These are phyloP conservation scores for Plutella xylostella DNA, from an alignment of 2,888 invertebrate species.

Conservation along the genomic window DNA sequence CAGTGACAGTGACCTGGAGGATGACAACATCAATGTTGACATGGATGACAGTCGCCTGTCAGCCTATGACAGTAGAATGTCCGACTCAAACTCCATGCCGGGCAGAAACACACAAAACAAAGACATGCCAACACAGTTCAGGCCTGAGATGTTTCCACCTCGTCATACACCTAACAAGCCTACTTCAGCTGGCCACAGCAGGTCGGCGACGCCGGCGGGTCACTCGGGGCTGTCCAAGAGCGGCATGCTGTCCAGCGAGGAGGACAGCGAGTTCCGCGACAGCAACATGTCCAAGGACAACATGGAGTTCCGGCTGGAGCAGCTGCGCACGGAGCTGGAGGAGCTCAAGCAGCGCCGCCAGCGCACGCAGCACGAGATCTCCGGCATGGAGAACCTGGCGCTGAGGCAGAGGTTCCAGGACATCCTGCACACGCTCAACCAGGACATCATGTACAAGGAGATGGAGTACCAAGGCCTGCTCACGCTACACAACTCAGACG, in stretches of 20 bases:
- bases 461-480: slow-evolving; percentile 70
- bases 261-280: slow-evolving; percentile 40
- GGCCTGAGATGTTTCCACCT: slow-evolving; percentile 43
- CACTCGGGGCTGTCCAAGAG: slow-evolving; percentile 27
- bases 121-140: slow-evolving; percentile 40
- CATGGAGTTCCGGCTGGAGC: slow-evolving; percentile 74
- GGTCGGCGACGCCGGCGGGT: slow-evolving; percentile 23
- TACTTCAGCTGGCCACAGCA: slow-evolving; percentile 24
- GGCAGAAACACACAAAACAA: slow-evolving; percentile 19
- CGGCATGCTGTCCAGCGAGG: slow-evolving; percentile 39
- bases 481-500: slow-evolving; percentile 50
- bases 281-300: slow-evolving; percentile 54
- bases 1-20: slow-evolving; percentile 87
- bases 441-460: slow-evolving; percentile 84
- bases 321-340: slow-evolving; percentile 78
- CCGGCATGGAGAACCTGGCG: slow-evolving; percentile 86
- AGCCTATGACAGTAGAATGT: slow-evolving; percentile 78
- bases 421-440: slow-evolving; percentile 80
- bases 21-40: slow-evolving; percentile 82
- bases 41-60: slow-evolving; percentile 84
- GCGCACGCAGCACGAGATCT: slow-evolving; percentile 85
- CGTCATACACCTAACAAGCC: slow-evolving; percentile 15
- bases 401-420: slow-evolving; percentile 86
- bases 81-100: slow-evolving; percentile 64
- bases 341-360: slow-evolving; percentile 80